Base-by-base conservation (phyloP, 2,113 vertebrate genomes). In the Nasalis larvatus region DNA sequence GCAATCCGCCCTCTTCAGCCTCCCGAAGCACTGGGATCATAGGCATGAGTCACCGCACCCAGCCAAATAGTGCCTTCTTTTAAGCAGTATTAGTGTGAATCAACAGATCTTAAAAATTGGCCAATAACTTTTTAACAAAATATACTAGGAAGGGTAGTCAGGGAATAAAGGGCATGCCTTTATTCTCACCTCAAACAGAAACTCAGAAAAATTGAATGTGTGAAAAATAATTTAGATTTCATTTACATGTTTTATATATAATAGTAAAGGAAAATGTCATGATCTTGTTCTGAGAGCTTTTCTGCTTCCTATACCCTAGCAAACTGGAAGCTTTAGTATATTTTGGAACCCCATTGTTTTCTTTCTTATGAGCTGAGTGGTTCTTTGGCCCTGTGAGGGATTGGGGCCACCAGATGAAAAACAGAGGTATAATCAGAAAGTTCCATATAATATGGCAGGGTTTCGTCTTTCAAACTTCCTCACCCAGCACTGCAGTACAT, bases 171-270 rank as follows among this genome's bases (percentile, higher is more conserved):
- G 68, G 13, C 9, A 25, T 89, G 6, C 49, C 78, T 93, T 92
- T 80, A 37, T 82, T 23, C 32, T 20, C 14, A 45, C 23, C 37
- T 91, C 42, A 89, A 40, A 66, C 77, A 94, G 66, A 85, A 95
- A 49, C 74, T 73, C 25, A 89, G 82, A 68, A 95, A 83, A 93
- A 86, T 52, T 85, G 63, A 71, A 69, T 42, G 8, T 94, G 52
- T 76, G 8, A 78, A 96, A 78, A 86, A 73, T 83, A 27, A 88
- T 90, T 86, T 89, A 32, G 35, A 77, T 49, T 83, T 92, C 35
- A 76, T 97, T 91, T 85, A 71, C 40, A 0, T 93, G 14, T 93
- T 96, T 91, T 93, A 21, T 63, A 37, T 63, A 32, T 30, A 63
- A 63, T 32, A 37, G 35, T 91, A 42, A 93, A 97, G 68, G 74